Evolutionary conservation across 2,797 vertebrate species (phyloP).

Genomic region (Protonibea diacanthus): DNA sequence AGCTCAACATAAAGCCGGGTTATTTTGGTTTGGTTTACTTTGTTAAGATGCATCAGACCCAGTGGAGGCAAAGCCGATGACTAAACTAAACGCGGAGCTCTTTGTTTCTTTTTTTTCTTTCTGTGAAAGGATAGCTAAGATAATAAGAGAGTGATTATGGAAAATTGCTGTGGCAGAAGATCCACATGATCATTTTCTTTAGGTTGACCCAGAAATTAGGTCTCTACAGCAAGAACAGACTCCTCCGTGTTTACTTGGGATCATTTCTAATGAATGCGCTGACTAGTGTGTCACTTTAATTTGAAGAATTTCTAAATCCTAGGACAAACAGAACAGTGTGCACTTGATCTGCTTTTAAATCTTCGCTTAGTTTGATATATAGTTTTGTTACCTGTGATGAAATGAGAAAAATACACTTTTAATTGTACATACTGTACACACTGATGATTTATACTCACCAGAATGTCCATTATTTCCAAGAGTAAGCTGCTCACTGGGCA

Average conservation of each 20-base stretch:
- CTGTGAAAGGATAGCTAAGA: slow-evolving; percentile 56
- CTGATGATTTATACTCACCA: slow-evolving; percentile 82
- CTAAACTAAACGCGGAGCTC: slow-evolving; percentile 62
- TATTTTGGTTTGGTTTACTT: slow-evolving; percentile 8
- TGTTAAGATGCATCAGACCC: slow-evolving; percentile 37
- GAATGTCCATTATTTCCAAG: slow-evolving; percentile 95
- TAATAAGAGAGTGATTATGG: slow-evolving; percentile 82
- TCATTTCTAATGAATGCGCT: slow-evolving; percentile 51
- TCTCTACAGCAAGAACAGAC: slow-evolving; percentile 43
- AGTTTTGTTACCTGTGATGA: slow-evolving; percentile 2
- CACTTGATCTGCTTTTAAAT: not conserved
- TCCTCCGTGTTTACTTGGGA: slow-evolving; percentile 34
- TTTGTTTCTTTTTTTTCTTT: slow-evolving; percentile 54
- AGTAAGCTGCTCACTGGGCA: slow-evolving; percentile 85
- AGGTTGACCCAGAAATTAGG: slow-evolving; percentile 72
- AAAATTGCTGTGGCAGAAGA: slow-evolving; percentile 79
- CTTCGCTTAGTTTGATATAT: slow-evolving; percentile 16
- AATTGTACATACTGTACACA: not conserved
- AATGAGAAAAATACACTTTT: not conserved
- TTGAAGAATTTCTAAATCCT: not conserved
- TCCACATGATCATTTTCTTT: slow-evolving; percentile 73
- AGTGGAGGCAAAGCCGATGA: slow-evolving; percentile 41
- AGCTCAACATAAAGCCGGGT: not conserved
- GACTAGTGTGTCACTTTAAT: slow-evolving; percentile 23
- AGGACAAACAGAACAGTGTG: slow-evolving; percentile 23